phyloP scores from a whole-genome alignment of 1,140 invertebrate genomes.

The Hydropsyche tenuis region DNA sequence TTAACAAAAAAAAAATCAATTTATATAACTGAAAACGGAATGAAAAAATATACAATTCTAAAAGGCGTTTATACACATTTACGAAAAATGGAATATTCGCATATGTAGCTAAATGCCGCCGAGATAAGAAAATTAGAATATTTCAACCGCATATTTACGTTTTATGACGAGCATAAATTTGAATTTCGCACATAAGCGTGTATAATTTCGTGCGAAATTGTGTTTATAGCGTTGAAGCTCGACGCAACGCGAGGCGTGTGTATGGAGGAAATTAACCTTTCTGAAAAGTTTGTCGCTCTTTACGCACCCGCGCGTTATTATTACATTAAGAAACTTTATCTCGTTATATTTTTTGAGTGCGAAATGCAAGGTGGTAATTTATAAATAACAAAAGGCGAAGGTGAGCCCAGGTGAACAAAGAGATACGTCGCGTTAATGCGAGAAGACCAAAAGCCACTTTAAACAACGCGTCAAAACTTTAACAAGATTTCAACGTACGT shows the following conservation, averaged over 20 bases:
- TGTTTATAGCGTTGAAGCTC: background rate
- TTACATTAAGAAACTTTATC: slow-evolving; percentile 12
- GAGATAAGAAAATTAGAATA: no score
- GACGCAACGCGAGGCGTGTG: no score
- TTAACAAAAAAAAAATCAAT: no score
- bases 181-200: no score
- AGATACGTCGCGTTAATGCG: background rate
- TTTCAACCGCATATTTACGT: no score
- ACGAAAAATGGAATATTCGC: no score
- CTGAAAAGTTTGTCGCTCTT: slow-evolving; percentile 1
- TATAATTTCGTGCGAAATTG: no score
- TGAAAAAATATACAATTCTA: no score
- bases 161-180: no score
- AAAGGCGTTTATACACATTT: no score
- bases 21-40: no score
- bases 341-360: background rate
- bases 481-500: background rate
- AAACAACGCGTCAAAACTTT: background rate
- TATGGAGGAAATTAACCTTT: slow-evolving; percentile 8
- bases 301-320: background rate
- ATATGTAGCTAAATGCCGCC: no score
- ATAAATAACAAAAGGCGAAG: slow-evolving; percentile 8
- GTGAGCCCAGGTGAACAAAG: slow-evolving; percentile 18
- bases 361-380: slow-evolving; percentile 4
- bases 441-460: slow-evolving; percentile 9